phyloP scores from a whole-genome alignment of 2,888 invertebrate genomes.

The Halictus ligatus region DNA sequence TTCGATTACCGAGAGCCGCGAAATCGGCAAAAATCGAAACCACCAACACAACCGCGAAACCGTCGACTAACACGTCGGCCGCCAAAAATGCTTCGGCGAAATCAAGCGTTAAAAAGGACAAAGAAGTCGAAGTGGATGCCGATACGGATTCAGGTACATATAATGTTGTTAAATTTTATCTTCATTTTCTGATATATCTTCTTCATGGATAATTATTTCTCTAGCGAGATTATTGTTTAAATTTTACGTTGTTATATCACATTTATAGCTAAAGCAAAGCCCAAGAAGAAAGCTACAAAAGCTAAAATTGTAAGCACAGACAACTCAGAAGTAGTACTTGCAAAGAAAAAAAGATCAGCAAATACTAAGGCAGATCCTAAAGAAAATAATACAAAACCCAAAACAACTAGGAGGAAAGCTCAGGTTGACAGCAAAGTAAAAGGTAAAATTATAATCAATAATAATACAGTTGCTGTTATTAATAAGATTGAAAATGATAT shows the following conservation, averaged over 20 bases:
- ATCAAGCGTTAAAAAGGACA: conserved; percentile 31
- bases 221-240: not conserved
- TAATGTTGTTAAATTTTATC: not conserved
- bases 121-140: conserved; percentile 20
- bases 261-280: conserved; percentile 50
- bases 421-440: conserved; percentile 14
- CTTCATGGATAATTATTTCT: not conserved
- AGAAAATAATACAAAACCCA: conserved; percentile 51
- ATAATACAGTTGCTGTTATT: not conserved
- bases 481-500: conserved; percentile 10
- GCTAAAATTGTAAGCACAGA: conserved; percentile 20
- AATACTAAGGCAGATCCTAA: conserved; percentile 24
- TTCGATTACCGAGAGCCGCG: conserved; percentile 55
- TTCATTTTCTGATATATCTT: conserved; percentile 14
- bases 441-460: conserved; percentile 20
- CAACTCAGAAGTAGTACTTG: not conserved
- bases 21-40: conserved; percentile 56
- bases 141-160: not conserved
- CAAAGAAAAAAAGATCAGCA: conserved; percentile 41
- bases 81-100: conserved; percentile 35
- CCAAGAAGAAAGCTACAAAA: conserved; percentile 56
- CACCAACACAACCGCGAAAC: conserved; percentile 24
- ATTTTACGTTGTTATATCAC: not conserved
- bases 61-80: conserved; percentile 26
- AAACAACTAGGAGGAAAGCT: conserved; percentile 30